phyloP scores from a whole-genome alignment of 1,140 invertebrate species.

The Aphis craccivora region DNA sequence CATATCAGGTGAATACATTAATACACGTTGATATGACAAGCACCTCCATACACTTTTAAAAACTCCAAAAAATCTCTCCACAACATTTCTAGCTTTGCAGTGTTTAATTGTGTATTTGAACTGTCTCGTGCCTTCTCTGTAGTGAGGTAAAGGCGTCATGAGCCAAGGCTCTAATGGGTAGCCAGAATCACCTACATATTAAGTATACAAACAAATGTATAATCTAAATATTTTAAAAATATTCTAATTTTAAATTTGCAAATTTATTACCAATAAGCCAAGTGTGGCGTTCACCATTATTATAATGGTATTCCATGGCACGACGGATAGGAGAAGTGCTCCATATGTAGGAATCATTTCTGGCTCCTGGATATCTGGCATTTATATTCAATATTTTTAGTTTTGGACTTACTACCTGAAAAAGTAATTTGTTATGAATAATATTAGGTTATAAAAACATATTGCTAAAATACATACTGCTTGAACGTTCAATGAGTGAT shows the following conservation, averaged over 20 bases:
- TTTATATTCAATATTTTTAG: conserved; percentile 61
- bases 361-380: conserved; percentile 61
- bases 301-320: conserved; percentile 42
- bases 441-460: too few species aligned
- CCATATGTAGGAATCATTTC: conserved; percentile 60
- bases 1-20: conserved; percentile 59
- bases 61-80: conserved; percentile 58
- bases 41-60: conserved; percentile 60
- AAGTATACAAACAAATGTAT: too few species aligned
- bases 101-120: conserved; percentile 38
- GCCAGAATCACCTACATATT: too few species aligned
- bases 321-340: conserved; percentile 56
- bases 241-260: too few species aligned
- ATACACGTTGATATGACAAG: conserved; percentile 59
- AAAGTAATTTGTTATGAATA: too few species aligned
- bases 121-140: conserved; percentile 45
- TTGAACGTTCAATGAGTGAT: conserved; percentile 63
- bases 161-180: conserved; percentile 60
- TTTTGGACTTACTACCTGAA: conserved; percentile 59
- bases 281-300: neutral
- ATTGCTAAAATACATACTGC: conserved; percentile 60
- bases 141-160: conserved; percentile 58
- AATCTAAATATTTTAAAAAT: neutral
- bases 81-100: conserved; percentile 13
- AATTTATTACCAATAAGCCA: conserved; percentile 58